Base-by-base conservation (phyloP, 2,888 invertebrate genomes). In the Sinodicranocentrus sp. region DNA sequence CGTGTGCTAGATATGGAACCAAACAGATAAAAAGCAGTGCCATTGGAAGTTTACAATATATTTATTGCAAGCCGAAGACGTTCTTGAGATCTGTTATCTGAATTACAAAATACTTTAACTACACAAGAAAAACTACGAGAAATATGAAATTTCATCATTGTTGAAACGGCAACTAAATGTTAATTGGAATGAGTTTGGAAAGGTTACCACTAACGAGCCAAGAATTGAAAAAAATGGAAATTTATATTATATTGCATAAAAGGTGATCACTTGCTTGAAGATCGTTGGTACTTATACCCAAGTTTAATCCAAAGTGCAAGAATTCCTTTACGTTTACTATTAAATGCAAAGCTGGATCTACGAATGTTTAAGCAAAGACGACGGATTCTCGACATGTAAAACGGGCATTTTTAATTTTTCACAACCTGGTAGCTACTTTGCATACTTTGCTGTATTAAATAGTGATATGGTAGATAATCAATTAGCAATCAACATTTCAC, bases 261-360 rank as follows among this genome's bases (percentile, higher is more conserved):
- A 63, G 63, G 63, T 17, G 33, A 28, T 28, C 2, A 26, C 33
- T 6, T 28, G 13, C 15, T 19, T 2, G 17, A 26, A 6, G 17
- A 26, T 6, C 21, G 5, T 15, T 63, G 63, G 63, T 15, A 2
- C 8, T 2, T 21, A 15, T 63, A 21, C n/a, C 17, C 63, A 15
- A 10, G 6, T 2, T 2, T 63, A 2, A 19, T 63, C n/a, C 6
- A 13, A 17, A 28, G 28, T 1, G 63, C 63, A 6, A 33, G n/a
- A 63, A 63, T 63, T 28, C 63, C 63, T 13, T 2, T 13, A 15
- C 13, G 33, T 6, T 17, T 63, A 6, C n/a, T 63, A 63, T 63
- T 28, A 63, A 25, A n/a, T 8, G 63, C 63, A 63, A 63, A 63
- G n/a, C 33, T 63, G 2, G 63, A 28, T 63, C 33, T 28, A 13